Base-by-base conservation (phyloP, 1,140 invertebrate genomes). In the Andricus grossulariae region DNA sequence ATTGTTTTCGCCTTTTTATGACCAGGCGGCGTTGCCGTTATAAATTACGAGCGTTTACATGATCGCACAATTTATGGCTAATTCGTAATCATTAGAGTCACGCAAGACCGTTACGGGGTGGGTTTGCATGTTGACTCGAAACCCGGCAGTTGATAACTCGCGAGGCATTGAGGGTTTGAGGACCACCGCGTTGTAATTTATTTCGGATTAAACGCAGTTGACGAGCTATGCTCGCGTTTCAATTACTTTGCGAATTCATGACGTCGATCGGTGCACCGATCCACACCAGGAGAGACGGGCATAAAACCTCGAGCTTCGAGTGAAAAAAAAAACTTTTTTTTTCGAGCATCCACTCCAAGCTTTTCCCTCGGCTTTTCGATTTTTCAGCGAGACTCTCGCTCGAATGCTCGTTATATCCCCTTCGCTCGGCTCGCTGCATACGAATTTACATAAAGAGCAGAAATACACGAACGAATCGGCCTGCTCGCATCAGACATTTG, bases 51-150 rank as follows among this genome's bases (percentile, higher is more conserved):
- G 55, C 78, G 83, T 77, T 87, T 84, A 87, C 86, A 86, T 76
- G 86, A 88, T 87, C 85, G 79, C 81, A 80, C 83, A 85, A 87
- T 88, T 88, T 86, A 85, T 86, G 82, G 80, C 79, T 87, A 87
- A 87, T 87, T 87, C 79, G 83, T 83, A 87, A 85, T 86, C 79
- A 87, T 87, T 83, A 86, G 77, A 86, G 84, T 87, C 85, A 87
- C 86, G 87, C 86, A 80, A 87, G 78, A 39, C 83, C 80, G 78
- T 80, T 84, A 85, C 79, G 78, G 81, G 82, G 76, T 72, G 70
- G 74, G 75, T 70, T 82, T 72, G 81, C 85, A 79, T 81, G 84
- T 80, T 73, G 84, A 84, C 82, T 85, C 60, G 15, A 8, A 32
- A 15, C 15, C 15, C 21, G 55, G 55, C 8, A 57, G 55, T 57